Conservation (phyloP, 2,797 vertebrate genomes). For the Lemur catta region DNA sequence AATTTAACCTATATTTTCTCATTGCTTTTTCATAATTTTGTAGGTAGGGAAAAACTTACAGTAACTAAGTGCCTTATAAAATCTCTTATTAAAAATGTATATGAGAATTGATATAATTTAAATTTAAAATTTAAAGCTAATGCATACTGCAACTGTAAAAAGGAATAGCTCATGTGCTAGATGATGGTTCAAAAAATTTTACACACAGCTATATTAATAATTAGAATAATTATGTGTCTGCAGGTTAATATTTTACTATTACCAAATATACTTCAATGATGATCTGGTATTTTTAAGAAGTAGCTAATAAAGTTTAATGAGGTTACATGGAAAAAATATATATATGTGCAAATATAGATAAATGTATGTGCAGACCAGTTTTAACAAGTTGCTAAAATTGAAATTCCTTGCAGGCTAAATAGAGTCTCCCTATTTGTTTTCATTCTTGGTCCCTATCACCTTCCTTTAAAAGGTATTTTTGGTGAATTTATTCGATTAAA, state of each 20-base stretch:
- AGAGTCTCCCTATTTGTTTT: not conserved
- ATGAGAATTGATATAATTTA: not conserved
- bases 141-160: not conserved
- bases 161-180: not conserved
- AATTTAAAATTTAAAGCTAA: not conserved
- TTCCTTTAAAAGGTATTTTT: slow-evolving; percentile 51
- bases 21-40: slow-evolving; percentile 20
- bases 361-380: not conserved
- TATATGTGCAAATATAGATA: not conserved
- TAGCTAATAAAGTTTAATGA: slow-evolving; percentile 33
- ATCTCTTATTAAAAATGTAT: slow-evolving; percentile 10
- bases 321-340: not conserved
- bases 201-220: not conserved
- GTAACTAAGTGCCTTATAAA: not conserved
- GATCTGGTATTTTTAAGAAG: slow-evolving; percentile 30
- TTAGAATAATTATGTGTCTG: not conserved
- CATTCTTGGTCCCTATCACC: not conserved
- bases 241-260: slow-evolving; percentile 24
- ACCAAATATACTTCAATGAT: not conserved
- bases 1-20: slow-evolving; percentile 39
- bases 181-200: slow-evolving; percentile 35
- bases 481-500: slow-evolving; percentile 16
- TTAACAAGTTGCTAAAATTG: slow-evolving; percentile 46
- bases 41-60: slow-evolving; percentile 25
- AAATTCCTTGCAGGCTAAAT: slow-evolving; percentile 27